Conservation (phyloP, 2,797 vertebrate genomes). For the Labroides dimidiatus region DNA sequence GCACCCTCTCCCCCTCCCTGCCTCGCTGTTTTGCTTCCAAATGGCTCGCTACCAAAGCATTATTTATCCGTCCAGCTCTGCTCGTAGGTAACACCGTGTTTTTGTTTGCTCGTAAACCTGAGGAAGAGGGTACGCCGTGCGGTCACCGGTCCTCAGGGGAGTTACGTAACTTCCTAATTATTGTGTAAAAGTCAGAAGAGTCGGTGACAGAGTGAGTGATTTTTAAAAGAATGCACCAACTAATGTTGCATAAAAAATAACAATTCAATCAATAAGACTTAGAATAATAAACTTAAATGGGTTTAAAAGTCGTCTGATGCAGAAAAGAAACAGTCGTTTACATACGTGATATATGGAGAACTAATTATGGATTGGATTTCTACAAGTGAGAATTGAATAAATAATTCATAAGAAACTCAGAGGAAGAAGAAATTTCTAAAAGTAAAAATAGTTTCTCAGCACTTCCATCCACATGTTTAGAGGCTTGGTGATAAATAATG, state of each 20-base stretch:
- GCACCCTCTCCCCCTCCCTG: constrained; percentile 57
- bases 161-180: constrained; percentile 44
- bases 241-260: not conserved
- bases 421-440: constrained; percentile 15
- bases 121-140: constrained; percentile 13
- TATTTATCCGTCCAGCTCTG: constrained; percentile 55
- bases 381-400: constrained; percentile 5
- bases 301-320: too few species aligned
- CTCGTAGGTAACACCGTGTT: constrained; percentile 42
- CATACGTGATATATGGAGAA: not conserved
- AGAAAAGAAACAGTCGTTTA: too few species aligned
- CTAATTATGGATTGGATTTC: not conserved
- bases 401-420: constrained; percentile 23
- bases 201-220: not conserved
- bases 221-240: constrained; percentile 7
- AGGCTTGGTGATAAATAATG: constrained; percentile 34
- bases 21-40: constrained; percentile 74
- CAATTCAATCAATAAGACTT: too few species aligned
- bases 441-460: constrained; percentile 19
- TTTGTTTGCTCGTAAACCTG: constrained; percentile 42
- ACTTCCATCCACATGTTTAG: constrained; percentile 4
- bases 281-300: too few species aligned
- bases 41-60: constrained; percentile 67
- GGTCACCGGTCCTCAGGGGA: constrained; percentile 27
- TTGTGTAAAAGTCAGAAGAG: constrained; percentile 44